These are phyloP conservation scores for Anoplophora glabripennis DNA, from an alignment of 1,140 invertebrate species.

Conservation along the genomic window DNA sequence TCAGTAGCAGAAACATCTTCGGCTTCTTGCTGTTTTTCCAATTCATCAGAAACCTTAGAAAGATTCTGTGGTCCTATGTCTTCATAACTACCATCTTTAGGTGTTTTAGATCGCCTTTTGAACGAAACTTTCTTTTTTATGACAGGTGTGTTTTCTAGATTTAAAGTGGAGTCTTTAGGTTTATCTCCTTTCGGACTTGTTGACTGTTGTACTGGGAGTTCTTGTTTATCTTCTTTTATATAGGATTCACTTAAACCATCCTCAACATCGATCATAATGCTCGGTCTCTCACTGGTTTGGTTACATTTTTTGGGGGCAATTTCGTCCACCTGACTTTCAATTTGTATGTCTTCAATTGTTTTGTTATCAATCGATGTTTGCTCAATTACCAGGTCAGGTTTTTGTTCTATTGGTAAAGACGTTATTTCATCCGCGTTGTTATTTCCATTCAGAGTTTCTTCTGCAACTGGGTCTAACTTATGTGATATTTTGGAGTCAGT, in stretches of 20 bases:
- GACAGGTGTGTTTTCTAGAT: constrained; percentile 43
- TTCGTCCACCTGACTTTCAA: constrained; percentile 29
- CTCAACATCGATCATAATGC: constrained; percentile 20
- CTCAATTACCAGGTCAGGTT: too few species aligned
- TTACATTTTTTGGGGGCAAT: background rate
- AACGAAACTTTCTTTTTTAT: constrained; percentile 51
- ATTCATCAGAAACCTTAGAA: background rate
- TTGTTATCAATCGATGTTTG: background rate
- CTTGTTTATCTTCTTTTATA: constrained; percentile 10
- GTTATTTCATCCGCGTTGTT: background rate
- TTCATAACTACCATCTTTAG: constrained; percentile 40
- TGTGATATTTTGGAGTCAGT: constrained; percentile 28
- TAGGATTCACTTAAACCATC: constrained; percentile 27
- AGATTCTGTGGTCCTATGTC: constrained; percentile 40
- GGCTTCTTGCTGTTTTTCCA: constrained; percentile 11
- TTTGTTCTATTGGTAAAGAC: too few species aligned
- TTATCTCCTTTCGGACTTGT: constrained; percentile 3
- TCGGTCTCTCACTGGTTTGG: too few species aligned
- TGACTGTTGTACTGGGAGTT: background rate
- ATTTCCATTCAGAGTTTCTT: constrained; percentile 23
- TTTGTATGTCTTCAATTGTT: background rate
- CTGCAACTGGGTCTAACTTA: constrained; percentile 28
- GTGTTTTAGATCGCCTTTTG: constrained; percentile 39
- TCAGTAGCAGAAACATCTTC: constrained; percentile 12
- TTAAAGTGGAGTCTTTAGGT: constrained; percentile 12